Conservation (phyloP, 2,113 vertebrate genomes). For the Ageneiosus marmoratus region DNA sequence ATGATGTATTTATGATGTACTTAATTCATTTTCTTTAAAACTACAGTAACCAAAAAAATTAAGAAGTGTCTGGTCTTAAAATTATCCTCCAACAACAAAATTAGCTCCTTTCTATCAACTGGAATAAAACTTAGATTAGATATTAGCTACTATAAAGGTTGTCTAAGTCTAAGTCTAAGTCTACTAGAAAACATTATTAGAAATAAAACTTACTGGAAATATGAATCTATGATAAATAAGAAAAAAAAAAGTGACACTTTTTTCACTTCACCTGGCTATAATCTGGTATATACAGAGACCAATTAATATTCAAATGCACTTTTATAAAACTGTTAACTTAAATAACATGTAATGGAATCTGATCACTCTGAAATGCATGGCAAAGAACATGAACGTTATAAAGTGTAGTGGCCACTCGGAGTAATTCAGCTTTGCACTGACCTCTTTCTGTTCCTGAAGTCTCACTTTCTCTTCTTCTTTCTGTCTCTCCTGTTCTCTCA, state of each 20-base stretch:
- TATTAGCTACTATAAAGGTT: not conserved
- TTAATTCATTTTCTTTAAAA: no score
- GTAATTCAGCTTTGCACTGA: slow-evolving; percentile 29
- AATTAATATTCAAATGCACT: not conserved
- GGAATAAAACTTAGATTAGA: not conserved
- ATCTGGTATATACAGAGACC: not conserved
- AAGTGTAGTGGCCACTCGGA: not conserved
- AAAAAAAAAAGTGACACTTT: no score
- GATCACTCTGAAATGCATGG: not conserved
- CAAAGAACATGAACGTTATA: not conserved
- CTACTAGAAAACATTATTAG: not conserved
- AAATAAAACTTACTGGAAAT: not conserved
- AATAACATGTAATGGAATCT: not conserved
- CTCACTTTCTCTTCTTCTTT: slow-evolving; percentile 85
- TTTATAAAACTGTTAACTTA: not conserved
- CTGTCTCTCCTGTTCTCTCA: slow-evolving; percentile 84
- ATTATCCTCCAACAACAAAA: no score
- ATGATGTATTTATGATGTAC: no score
- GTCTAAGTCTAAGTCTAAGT: no score
- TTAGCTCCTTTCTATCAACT: no score
- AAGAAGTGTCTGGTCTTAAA: no score
- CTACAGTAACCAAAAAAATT: no score
- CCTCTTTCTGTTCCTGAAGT: slow-evolving; percentile 78
- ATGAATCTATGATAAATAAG: not conserved
- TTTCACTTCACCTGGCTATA: not conserved